Base-by-base conservation (phyloP, 2,888 invertebrate genomes). In the Drosophila siamana region DNA sequence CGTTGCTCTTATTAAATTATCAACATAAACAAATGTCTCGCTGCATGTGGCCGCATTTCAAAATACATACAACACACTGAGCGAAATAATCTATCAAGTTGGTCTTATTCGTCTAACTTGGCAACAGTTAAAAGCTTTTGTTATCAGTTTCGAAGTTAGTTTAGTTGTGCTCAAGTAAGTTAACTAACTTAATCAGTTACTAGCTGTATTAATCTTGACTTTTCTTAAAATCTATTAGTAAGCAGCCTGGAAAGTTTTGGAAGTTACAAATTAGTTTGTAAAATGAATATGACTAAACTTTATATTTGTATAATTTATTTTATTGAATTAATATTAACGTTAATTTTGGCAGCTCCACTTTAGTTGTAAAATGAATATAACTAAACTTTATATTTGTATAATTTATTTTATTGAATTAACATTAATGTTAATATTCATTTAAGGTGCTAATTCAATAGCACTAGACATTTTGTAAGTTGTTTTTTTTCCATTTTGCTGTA, bases 1-100 rank as follows among this genome's bases (percentile, higher is more conserved):
- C 74, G 54, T 9, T 64, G 73, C 77, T 74, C 82, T 88, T 88
- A 83, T 88, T 83, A 86, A 88, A 83, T 83, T 88, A 83, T 83
- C 83, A 83, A 86, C 83, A 83, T 88, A 83, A 83, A 83, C 83
- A 83, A 83, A 83, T 82, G 86, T 86, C 82, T 82, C 63, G 70
- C 70, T 62, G 63, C 63, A 64, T 73, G 78, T 78, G 74, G 78
- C 68, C 74, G 68, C 73, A 52, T 74, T 74, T 68, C 48, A 60
- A 57, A 72, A 78, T 63, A 57, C 48, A 26, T 30, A 3, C 63
- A 38, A 3, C 63, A 57, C 75, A 75, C 78, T 77, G 56, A 1
- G 28, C n/a, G 38, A 68, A 74, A 74, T 13, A 28, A n/a, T n/a
- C n/a, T n/a, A n/a, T n/a, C n/a, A n/a, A n/a, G n/a, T n/a, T n/a